Percentiles rank a stretch among this genome's conserved stretches.
Conservation (phyloP, 2,888 invertebrate species). For the Anarsia innoxiella region DNA sequence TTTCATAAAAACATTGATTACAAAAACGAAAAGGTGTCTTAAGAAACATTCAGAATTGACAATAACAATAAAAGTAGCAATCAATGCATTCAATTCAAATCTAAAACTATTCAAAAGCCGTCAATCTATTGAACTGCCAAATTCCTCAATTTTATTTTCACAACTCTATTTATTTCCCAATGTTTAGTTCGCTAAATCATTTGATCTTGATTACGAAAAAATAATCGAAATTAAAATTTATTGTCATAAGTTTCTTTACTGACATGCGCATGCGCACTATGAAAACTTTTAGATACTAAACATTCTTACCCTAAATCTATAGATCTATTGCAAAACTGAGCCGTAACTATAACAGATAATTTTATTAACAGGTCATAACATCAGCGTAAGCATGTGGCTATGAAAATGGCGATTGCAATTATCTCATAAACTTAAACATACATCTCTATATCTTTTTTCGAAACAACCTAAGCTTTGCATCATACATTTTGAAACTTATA, state of each 20-base stretch:
- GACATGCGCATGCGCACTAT: background rate
- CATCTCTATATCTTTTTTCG: too few species aligned
- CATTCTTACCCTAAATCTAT: slow-evolving; percentile 4
- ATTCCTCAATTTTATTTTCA: too few species aligned
- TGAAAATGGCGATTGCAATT: background rate
- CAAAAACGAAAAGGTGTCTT: too few species aligned
- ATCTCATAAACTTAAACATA: too few species aligned
- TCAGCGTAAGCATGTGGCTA: slow-evolving; percentile 5
- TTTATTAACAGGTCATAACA: slow-evolving; percentile 5
- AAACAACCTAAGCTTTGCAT: background rate
- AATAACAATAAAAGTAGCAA: too few species aligned
- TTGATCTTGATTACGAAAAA: background rate
- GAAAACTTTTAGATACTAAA: background rate
- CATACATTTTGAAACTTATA: background rate
- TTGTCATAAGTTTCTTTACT: background rate
- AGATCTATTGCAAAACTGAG: slow-evolving; percentile 4
- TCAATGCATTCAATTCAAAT: too few species aligned
- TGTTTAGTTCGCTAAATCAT: background rate
- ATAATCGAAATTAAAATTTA: background rate
- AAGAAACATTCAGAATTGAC: too few species aligned
- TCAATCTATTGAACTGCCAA: too few species aligned
- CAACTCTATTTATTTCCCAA: background rate
- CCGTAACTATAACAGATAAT: slow-evolving; percentile 6
- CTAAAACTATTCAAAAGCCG: too few species aligned
- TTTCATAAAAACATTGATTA: too few species aligned